These are phyloP conservation scores for Conus canariensis DNA, from an alignment of 2,888 invertebrate genomes.

Conservation along the genomic window DNA sequence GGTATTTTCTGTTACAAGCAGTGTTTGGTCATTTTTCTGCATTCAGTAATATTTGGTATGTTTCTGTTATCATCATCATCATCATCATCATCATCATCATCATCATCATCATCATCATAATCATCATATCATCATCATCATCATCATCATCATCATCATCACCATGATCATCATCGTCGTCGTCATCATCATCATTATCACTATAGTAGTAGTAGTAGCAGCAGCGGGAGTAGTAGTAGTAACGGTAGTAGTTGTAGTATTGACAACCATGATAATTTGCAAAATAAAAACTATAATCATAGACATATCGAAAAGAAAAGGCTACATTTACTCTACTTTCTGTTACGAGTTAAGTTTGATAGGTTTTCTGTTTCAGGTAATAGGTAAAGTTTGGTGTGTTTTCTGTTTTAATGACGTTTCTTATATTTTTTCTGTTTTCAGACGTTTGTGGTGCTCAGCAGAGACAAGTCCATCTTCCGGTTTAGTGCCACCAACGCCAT, in stretches of 20 bases:
- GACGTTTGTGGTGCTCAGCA: constrained; percentile 99
- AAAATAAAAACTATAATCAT: no score
- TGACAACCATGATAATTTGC: background rate
- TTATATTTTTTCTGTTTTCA: constrained; percentile 79
- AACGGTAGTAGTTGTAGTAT: background rate
- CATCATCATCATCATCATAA: no score
- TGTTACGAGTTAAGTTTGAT: no score
- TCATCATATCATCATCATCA: background rate
- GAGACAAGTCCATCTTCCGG: constrained; percentile 99
- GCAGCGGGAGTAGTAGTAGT: no score
- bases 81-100: background rate
- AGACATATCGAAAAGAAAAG: no score
- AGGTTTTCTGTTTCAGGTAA: no score
- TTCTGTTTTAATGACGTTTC: no score
- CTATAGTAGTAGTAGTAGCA: background rate
- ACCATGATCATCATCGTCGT: constrained; percentile 7
- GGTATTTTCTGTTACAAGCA: no score
- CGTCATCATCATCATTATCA: constrained; percentile 18
- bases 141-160: background rate
- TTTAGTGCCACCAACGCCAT: constrained; percentile 98
- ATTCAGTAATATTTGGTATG: background rate
- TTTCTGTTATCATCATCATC: background rate
- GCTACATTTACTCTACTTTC: no score
- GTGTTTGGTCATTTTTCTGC: no score
- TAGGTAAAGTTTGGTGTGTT: no score